phyloP scores from a whole-genome alignment of 2,113 vertebrate genomes.

The Ciconia stormi region DNA sequence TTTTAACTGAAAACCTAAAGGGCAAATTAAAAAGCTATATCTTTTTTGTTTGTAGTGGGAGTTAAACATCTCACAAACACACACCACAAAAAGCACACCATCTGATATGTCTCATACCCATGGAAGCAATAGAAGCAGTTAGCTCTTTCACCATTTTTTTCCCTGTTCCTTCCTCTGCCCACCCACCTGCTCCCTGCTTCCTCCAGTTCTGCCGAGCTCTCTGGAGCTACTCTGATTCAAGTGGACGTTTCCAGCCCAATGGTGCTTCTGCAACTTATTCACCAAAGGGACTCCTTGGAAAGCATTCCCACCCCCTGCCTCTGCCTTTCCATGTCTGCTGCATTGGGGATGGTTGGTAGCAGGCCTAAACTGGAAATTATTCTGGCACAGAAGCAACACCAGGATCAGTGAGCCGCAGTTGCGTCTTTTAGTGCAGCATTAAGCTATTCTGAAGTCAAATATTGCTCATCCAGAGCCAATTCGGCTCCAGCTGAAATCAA shows the following conservation, averaged over 20 bases:
- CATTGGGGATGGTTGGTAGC: neutral
- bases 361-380: neutral
- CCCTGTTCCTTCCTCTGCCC: neutral
- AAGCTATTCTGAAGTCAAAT: neutral
- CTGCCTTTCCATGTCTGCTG: neutral
- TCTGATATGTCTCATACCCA: neutral
- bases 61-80: neutral
- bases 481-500: neutral
- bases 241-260: neutral
- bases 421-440: neutral
- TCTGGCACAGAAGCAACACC: neutral
- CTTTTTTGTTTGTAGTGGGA: neutral
- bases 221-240: neutral
- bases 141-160: accelerated
- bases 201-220: neutral
- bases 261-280: neutral
- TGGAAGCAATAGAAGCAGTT: neutral
- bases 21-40: neutral
- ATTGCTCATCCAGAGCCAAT: neutral
- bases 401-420: neutral
- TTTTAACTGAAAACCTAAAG: neutral
- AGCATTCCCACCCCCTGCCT: neutral
- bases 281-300: neutral
- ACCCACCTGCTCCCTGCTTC: neutral
- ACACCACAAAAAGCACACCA: neutral